Conservation (phyloP, 2,113 vertebrate genomes). For the Carassius carassius region DNA sequence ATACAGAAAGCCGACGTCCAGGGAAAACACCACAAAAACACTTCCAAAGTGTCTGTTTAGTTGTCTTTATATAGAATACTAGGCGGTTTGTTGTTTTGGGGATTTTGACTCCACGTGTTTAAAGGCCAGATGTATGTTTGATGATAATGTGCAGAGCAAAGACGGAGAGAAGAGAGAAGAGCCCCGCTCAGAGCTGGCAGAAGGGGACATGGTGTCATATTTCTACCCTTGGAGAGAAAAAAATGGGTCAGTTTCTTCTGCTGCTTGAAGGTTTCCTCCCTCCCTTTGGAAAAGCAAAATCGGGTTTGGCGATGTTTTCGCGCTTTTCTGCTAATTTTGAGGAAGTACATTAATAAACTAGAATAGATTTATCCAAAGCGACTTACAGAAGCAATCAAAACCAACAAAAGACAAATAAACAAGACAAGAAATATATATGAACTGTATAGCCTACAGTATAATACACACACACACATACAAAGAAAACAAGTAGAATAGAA, state of each 20-base stretch:
- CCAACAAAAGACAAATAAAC: too few species aligned
- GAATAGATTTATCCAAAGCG: not conserved
- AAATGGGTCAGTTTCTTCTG: conserved; percentile 47
- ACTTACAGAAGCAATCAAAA: too few species aligned
- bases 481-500: too few species aligned
- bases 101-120: not conserved
- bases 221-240: conserved; percentile 58
- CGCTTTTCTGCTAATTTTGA: not conserved
- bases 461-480: too few species aligned
- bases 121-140: not conserved
- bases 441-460: too few species aligned
- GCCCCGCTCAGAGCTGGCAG: conserved; percentile 55
- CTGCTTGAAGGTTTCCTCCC: conserved; percentile 62
- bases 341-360: not conserved
- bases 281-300: conserved; percentile 36
- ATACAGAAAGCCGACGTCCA: not conserved
- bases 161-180: conserved; percentile 55
- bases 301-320: not conserved
- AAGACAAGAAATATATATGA: too few species aligned
- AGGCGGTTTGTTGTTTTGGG: not conserved
- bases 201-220: conserved; percentile 70
- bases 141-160: conserved; percentile 11
- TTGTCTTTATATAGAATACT: not conserved
- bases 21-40: not conserved
- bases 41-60: not conserved